Base-by-base conservation (phyloP, 2,888 invertebrate genomes). In the Campoletis raptor region DNA sequence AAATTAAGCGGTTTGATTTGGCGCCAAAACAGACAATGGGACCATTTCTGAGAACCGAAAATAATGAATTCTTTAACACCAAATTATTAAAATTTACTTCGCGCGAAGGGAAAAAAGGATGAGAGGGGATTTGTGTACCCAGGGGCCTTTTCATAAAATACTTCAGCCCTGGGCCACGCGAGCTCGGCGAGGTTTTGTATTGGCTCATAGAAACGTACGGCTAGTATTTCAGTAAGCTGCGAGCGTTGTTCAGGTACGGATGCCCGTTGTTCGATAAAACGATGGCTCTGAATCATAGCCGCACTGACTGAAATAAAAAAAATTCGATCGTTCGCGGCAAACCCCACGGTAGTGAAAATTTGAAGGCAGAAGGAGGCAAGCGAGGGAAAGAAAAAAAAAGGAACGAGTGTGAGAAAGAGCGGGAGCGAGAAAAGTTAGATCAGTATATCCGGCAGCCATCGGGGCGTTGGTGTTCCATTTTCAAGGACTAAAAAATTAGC, bases 91-190 rank as follows among this genome's bases (percentile, higher is more conserved):
- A 61, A 15, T 15, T 15, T 30, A 6, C 6, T 5, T 6, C 1
- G 30, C 1, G 1, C 6, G 30, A 15, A 30, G 15, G 12, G 61
- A 15, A 15, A 30, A 15, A 30, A 30, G 61, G 12, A 18, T 61
- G 7, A 24, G 21, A 52, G 6, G 6, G 12, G 48, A 52, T 15
- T 24, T 9, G 52, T 24, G 40, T 30, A 52, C 54, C 85, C 45
- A 69, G 24, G 81, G 81, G 78, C 45, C 52, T 70, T 30, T 6
- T 9, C 8, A 64, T 1, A 15, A 36, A 10, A 24, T 30, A 45
- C 54, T 54, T 66, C 86, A 76, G 64, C 81, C 84, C 86, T 84
- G 86, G 45, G 84, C 81, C 84, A 79, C 86, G 86, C 84, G 84
- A 81, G 82, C 79, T 45, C 21, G 48, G n/a, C 81, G 70, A 40